These are phyloP conservation scores for Zaprionus inermis DNA, from an alignment of 1,140 invertebrate species.

Conservation along the genomic window DNA sequence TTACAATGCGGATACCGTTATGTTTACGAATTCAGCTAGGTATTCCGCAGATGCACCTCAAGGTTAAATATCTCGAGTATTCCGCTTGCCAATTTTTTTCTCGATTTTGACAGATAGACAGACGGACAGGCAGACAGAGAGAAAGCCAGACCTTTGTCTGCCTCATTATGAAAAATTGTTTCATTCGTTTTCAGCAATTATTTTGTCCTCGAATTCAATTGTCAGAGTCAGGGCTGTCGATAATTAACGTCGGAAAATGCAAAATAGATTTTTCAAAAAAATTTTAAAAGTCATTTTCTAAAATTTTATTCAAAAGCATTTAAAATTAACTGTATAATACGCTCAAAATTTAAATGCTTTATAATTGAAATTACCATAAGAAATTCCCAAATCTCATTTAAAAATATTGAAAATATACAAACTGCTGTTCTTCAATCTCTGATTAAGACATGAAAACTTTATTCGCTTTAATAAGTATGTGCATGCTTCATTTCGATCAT, in stretches of 20 bases:
- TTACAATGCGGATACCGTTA: conserved; percentile 31
- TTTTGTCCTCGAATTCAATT: conserved; percentile 74
- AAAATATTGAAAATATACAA: not conserved
- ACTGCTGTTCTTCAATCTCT: not conserved
- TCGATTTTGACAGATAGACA: conserved; percentile 29
- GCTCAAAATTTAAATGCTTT: not conserved
- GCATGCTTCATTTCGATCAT: conserved; percentile 9
- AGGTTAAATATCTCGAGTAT: conserved; percentile 41
- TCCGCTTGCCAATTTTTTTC: conserved; percentile 45
- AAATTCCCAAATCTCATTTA: not conserved
- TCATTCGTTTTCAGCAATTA: conserved; percentile 66
- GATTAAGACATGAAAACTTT: not conserved
- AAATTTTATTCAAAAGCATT: not conserved
- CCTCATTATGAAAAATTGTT: conserved; percentile 57
- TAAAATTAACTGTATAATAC: not conserved
- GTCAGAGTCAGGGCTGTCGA: conserved; percentile 68
- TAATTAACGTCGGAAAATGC: conserved; percentile 54
- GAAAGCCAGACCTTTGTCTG: conserved; percentile 44
- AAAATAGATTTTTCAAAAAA: conserved; percentile 7
- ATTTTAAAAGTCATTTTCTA: not conserved
- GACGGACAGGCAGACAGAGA: conserved; percentile 30
- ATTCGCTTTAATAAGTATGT: not conserved
- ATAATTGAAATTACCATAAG: not conserved
- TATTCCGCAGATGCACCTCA: conserved; percentile 40
- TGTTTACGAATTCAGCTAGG: no score